Evolutionary conservation across 1,140 invertebrate species (phyloP).

Genomic region (Trypoxylus dichotomus): DNA sequence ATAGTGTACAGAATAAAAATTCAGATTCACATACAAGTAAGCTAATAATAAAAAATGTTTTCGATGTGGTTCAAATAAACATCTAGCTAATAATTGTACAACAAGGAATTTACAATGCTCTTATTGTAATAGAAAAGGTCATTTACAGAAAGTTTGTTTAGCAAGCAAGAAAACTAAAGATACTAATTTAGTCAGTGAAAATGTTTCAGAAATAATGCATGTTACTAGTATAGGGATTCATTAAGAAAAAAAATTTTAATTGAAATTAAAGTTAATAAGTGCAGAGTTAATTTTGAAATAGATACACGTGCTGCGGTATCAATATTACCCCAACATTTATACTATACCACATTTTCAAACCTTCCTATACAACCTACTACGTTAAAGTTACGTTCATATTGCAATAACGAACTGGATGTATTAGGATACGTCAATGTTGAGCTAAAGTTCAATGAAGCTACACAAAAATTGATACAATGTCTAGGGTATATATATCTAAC

Average conservation of each 20-base stretch:
- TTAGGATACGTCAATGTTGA: not conserved
- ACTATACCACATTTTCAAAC: constrained; percentile 19
- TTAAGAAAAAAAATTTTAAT: not conserved
- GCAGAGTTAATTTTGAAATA: not conserved
- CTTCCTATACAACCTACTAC: too few species aligned
- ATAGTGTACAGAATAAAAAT: not conserved
- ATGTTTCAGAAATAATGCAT: not conserved
- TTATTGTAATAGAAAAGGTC: not conserved
- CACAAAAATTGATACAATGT: not conserved
- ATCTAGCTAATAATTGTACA: not conserved
- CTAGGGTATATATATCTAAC: too few species aligned
- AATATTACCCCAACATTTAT: not conserved
- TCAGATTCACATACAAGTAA: not conserved
- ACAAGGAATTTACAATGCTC: not conserved
- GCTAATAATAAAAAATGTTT: not conserved
- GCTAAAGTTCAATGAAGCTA: not conserved
- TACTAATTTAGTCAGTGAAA: not conserved
- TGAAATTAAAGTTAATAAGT: not conserved
- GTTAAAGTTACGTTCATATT: too few species aligned
- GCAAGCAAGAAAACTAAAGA: not conserved
- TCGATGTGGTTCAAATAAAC: not conserved
- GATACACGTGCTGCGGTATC: not conserved
- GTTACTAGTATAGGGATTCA: too few species aligned
- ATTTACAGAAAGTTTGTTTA: not conserved
- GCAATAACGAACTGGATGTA: not conserved